Conservation (phyloP, 2,113 vertebrate species). For the Nesogale talazaci region DNA sequence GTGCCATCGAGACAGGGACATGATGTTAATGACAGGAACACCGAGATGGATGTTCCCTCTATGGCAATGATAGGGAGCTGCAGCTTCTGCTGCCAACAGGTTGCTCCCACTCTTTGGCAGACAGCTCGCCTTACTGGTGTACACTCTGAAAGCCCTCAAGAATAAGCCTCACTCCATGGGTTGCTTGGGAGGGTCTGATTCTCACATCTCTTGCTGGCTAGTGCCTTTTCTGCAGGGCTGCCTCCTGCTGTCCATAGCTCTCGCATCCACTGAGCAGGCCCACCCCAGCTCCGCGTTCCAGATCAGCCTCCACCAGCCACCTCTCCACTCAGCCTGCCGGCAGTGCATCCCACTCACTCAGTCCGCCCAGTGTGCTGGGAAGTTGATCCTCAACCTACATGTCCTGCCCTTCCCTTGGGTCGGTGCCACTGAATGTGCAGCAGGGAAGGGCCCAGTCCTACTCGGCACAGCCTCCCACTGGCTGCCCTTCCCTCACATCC, state of each 20-base stretch:
- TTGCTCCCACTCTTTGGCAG: not conserved
- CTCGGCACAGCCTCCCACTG: not conserved
- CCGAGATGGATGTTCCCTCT: not conserved
- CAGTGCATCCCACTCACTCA: too few relatives aligned
- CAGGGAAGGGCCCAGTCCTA: not conserved
- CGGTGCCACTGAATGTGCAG: not conserved
- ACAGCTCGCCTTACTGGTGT: not conserved
- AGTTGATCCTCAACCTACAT: not conserved
- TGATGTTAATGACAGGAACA: too few relatives aligned
- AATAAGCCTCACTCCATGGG: not conserved
- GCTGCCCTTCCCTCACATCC: not conserved
- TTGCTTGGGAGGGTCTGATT: too few relatives aligned
- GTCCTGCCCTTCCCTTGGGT: not conserved
- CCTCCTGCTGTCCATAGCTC: not conserved
- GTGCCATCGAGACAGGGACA: not conserved
- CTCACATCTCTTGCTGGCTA: not conserved
- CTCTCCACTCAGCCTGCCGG: not conserved
- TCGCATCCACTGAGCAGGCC: not conserved
- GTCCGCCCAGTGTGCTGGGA: not conserved
- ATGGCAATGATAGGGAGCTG: not conserved
- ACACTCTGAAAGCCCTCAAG: not conserved
- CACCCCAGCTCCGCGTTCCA: fast-evolving
- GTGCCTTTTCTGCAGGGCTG: not conserved
- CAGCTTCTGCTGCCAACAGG: not conserved
- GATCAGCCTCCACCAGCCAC: not conserved